These are phyloP conservation scores for Anabas testudineus DNA, from an alignment of 2,797 vertebrate genomes.

Conservation along the genomic window DNA sequence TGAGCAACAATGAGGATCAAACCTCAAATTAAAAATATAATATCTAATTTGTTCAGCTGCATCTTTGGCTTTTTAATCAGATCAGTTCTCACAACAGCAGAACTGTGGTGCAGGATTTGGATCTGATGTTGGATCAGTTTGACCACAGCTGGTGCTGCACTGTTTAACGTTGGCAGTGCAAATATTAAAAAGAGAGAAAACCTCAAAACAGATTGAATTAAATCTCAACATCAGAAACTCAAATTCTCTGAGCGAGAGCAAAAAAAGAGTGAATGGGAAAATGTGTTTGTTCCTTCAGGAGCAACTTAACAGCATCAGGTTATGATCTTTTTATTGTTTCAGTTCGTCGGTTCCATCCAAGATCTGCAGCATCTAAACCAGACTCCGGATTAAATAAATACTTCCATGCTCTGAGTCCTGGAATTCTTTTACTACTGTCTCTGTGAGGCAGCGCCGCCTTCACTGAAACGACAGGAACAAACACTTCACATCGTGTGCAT, in stretches of 20 bases:
- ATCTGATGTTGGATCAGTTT: constrained; percentile 44
- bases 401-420: constrained; percentile 61
- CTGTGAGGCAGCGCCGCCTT: not conserved
- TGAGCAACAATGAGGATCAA: not conserved
- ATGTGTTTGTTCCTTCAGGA: constrained; percentile 28
- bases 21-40: not conserved
- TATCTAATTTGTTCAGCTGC: constrained; percentile 1
- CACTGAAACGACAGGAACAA: constrained; percentile 37
- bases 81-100: constrained; percentile 26
- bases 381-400: constrained; percentile 71
- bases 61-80: constrained; percentile 15
- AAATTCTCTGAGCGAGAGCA: constrained; percentile 27
- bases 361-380: constrained; percentile 61
- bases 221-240: constrained; percentile 13
- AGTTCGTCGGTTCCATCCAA: constrained; percentile 57
- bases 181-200: constrained; percentile 49
- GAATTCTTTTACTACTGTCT: constrained; percentile 67
- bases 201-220: constrained; percentile 58
- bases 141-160: constrained; percentile 49
- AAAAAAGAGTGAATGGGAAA: constrained; percentile 10
- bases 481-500: constrained; percentile 48
- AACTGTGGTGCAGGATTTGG: constrained; percentile 31
- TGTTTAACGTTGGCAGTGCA: constrained; percentile 57
- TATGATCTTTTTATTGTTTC: constrained; percentile 70
- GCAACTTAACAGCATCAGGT: constrained; percentile 59